A percentile compares a stretch with the other conserved stretches of the same genome.
phyloP scores from a whole-genome alignment of 2,888 invertebrate species.

The Andrena dorsata region DNA sequence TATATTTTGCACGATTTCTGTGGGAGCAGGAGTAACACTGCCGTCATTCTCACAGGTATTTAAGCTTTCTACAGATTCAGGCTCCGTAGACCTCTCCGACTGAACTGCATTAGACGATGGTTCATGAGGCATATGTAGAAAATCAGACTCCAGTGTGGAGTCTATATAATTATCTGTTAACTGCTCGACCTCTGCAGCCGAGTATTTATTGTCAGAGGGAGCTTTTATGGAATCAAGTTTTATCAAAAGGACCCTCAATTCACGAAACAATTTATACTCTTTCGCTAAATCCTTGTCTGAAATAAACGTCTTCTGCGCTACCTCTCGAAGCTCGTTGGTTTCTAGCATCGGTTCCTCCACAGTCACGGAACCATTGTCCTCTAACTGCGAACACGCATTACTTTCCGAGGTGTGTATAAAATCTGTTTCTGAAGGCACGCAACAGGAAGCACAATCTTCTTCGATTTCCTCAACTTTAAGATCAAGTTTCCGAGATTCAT shows the following conservation, averaged over 20 bases:
- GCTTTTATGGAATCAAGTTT: constrained; percentile 34
- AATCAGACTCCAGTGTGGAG: constrained; percentile 53
- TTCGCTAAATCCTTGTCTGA: neutral
- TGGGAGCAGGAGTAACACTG: neutral
- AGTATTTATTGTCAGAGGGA: constrained; percentile 38
- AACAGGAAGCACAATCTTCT: constrained; percentile 5
- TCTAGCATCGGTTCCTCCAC: neutral
- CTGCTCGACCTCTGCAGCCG: constrained; percentile 58
- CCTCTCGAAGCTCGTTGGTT: neutral
- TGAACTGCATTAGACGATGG: neutral
- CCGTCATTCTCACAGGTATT: neutral
- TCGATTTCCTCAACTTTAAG: neutral
- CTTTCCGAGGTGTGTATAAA: neutral
- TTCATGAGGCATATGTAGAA: neutral
- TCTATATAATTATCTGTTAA: constrained; percentile 55
- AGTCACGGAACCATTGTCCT: neutral
- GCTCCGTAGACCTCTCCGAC: neutral
- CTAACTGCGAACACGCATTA: neutral
- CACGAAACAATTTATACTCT: constrained; percentile 45
- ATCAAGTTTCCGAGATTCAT: neutral
- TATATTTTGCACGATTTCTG: neutral
- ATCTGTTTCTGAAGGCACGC: constrained; percentile 4
- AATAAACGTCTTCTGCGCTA: neutral
- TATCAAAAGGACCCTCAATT: constrained; percentile 59
- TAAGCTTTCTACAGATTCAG: neutral